A percentile compares a stretch with the other conserved stretches of the same genome.
Evolutionary conservation across 2,113 vertebrate genomes (phyloP).

Genomic region (Podiceps cristatus): DNA sequence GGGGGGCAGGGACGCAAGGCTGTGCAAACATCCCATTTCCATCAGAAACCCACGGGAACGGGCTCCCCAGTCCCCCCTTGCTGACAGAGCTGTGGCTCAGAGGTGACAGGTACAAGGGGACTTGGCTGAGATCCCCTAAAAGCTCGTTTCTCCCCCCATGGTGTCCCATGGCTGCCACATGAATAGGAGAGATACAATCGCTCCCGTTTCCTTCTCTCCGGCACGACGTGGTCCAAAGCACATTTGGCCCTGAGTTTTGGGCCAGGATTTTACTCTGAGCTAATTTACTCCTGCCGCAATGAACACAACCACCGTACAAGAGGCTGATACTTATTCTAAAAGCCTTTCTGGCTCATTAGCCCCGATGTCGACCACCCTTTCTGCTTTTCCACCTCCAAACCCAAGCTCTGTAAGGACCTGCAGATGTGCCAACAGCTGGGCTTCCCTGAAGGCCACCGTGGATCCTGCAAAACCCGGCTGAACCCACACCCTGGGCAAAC

Average conservation of each 20-base stretch:
- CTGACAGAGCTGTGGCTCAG: background rate
- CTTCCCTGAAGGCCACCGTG: background rate
- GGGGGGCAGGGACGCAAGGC: no score
- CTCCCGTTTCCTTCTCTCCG: background rate
- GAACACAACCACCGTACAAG: background rate
- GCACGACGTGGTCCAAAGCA: rapidly evolving
- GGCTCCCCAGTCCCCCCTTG: rapidly evolving
- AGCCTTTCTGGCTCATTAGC: background rate
- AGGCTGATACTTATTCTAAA: background rate
- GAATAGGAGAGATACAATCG: background rate
- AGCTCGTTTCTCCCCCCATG: background rate
- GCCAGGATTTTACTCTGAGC: background rate
- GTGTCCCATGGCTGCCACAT: no score
- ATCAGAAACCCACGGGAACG: background rate
- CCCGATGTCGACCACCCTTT: no score
- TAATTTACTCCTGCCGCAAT: background rate
- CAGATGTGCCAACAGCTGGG: background rate
- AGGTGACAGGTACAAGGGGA: rapidly evolving
- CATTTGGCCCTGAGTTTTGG: rapidly evolving
- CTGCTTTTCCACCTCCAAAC: background rate
- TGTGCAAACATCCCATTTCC: background rate
- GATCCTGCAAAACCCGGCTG: background rate
- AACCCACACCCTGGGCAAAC: background rate
- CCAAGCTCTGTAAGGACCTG: background rate
- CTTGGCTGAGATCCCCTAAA: background rate